A percentile compares a stretch with the other conserved stretches of the same genome.
Conservation (phyloP, 2,113 vertebrate species). For the Sceloporus tristichus region DNA sequence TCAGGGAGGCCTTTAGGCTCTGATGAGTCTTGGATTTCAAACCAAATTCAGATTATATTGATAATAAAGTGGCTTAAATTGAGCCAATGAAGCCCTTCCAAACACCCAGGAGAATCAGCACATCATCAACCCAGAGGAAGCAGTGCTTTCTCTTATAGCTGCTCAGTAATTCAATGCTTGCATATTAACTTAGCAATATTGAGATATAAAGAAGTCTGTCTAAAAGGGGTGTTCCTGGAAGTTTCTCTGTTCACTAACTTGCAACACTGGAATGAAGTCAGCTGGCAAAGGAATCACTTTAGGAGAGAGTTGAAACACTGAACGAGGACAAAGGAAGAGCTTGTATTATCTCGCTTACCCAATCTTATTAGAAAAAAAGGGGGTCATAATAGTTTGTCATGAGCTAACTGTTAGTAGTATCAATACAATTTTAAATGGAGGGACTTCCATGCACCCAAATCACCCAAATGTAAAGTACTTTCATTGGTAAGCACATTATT, state of each 20-base stretch:
- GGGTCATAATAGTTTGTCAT: background rate
- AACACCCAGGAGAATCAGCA: background rate
- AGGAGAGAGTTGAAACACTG: background rate
- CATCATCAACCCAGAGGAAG: background rate
- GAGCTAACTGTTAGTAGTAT: background rate
- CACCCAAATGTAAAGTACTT: background rate
- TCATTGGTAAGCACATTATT: background rate
- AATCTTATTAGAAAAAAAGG: background rate
- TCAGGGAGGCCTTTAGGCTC: background rate
- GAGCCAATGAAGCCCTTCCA: background rate
- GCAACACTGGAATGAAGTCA: slow-evolving; percentile 40
- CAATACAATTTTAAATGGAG: background rate
- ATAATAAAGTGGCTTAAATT: background rate
- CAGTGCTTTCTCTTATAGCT: background rate
- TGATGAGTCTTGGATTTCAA: background rate
- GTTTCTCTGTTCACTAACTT: slow-evolving; percentile 44
- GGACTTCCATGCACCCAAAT: background rate
- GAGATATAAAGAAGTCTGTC: slow-evolving; percentile 21
- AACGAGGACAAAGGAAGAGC: slow-evolving; percentile 43
- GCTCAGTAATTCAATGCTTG: slow-evolving; percentile 23
- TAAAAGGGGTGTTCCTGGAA: slow-evolving; percentile 57
- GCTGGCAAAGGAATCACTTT: slow-evolving; percentile 54
- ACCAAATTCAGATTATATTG: background rate
- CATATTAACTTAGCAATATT: slow-evolving; percentile 17
- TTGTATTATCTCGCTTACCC: slow-evolving; percentile 39